A percentile compares a stretch with the other conserved stretches of the same genome.
Conservation (phyloP, 2,113 vertebrate species). For the Alectura lathami region DNA sequence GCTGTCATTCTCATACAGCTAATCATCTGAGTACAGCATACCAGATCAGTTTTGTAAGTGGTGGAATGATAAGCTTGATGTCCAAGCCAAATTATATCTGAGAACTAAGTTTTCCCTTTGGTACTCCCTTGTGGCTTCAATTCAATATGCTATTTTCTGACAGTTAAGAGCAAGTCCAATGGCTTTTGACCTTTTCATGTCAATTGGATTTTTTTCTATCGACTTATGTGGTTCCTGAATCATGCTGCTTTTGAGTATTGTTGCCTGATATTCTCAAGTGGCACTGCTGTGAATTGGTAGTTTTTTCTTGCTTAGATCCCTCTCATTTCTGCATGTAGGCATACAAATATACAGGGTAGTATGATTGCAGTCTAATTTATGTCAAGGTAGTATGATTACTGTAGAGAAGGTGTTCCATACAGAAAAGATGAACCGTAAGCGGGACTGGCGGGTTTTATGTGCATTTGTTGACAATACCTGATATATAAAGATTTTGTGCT, state of each 20-base stretch:
- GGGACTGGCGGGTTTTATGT: neutral
- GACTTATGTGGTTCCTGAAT: neutral
- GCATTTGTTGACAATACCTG: neutral
- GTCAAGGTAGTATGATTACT: neutral
- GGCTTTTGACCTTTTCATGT: conserved; percentile 39
- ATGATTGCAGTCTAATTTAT: neutral
- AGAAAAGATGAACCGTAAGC: neutral
- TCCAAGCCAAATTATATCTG: neutral
- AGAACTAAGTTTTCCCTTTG: neutral
- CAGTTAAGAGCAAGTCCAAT: neutral
- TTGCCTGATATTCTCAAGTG: neutral
- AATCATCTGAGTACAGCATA: neutral
- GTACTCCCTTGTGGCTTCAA: neutral
- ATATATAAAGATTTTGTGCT: neutral
- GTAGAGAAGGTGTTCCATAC: neutral
- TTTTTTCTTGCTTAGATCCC: neutral
- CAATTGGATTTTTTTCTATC: neutral
- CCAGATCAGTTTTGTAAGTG: neutral
- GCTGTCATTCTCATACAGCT: neutral
- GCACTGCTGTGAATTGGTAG: neutral
- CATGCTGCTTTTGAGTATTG: neutral
- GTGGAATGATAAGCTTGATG: neutral
- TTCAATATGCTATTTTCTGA: conserved; percentile 45
- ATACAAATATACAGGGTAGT: neutral
- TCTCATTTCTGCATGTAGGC: neutral